phyloP scores from a whole-genome alignment of 2,888 invertebrate species.

The Eumacrocentrus americanus region DNA sequence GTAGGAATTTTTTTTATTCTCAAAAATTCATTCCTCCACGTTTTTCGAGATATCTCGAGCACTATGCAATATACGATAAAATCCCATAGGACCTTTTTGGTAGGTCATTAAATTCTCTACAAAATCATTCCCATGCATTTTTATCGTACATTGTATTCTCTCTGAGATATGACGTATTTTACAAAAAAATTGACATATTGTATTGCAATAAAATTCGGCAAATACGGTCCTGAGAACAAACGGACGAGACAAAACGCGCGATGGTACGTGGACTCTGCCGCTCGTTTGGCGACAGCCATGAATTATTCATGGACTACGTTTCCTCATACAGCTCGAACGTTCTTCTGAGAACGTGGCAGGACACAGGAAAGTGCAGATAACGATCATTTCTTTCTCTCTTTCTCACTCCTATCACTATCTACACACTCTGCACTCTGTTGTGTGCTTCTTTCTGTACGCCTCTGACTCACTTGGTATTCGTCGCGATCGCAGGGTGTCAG shows the following conservation, averaged over 20 bases:
- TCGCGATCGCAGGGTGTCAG: conserved; percentile 21
- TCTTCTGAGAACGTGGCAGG: conserved; percentile 61
- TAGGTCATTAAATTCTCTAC: too few species aligned
- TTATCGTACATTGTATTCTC: background rate
- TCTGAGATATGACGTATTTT: too few species aligned
- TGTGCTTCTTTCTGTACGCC: conserved; percentile 14
- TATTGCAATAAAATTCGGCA: conserved; percentile 5
- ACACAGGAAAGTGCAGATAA: conserved; percentile 60
- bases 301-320: conserved; percentile 58
- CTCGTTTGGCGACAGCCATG: conserved; percentile 56
- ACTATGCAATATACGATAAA: too few species aligned
- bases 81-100: too few species aligned
- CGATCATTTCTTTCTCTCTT: conserved; percentile 41
- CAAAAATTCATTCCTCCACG: too few species aligned
- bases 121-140: too few species aligned
- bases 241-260: background rate
- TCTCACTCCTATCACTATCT: conserved; percentile 24
- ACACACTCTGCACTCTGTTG: conserved; percentile 7
- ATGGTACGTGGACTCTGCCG: conserved; percentile 33
- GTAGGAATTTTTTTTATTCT: too few species aligned
- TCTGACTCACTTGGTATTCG: conserved; percentile 36
- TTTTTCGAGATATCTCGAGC: too few species aligned
- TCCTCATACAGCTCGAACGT: conserved; percentile 58
- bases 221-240: conserved; percentile 3
- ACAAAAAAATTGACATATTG: conserved; percentile 18